These are phyloP conservation scores for Stegana nigrithorax DNA, from an alignment of 2,888 invertebrate genomes.

Conservation along the genomic window DNA sequence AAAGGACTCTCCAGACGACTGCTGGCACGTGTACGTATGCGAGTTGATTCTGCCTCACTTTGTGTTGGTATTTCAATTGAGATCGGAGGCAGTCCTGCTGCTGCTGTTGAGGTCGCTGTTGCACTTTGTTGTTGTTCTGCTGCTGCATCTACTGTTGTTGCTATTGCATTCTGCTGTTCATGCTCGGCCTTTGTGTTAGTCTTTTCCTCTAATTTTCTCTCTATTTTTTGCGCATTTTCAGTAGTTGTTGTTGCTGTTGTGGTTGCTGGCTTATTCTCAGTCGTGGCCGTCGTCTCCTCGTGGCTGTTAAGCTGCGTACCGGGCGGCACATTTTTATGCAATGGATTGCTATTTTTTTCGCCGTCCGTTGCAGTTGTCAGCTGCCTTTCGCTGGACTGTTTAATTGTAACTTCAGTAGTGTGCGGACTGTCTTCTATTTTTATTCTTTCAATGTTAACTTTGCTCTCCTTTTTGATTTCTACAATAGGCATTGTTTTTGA, in stretches of 20 bases:
- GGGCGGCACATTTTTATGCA: neutral
- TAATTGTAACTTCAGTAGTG: neutral
- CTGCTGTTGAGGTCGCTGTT: conserved; percentile 22
- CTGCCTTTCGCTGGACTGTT: too few relatives aligned
- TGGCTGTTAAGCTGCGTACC: too few relatives aligned
- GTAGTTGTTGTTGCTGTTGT: conserved; percentile 4
- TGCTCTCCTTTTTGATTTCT: conserved; percentile 30
- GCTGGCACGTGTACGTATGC: conserved; percentile 76
- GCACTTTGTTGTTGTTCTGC: conserved; percentile 26
- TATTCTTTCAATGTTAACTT: conserved; percentile 38
- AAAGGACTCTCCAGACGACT: conserved; percentile 78
- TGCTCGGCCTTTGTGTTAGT: conserved; percentile 9
- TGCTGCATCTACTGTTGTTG: conserved; percentile 23
- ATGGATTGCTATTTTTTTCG: neutral
- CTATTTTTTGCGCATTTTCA: conserved; percentile 23
- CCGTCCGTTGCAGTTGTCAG: conserved; percentile 32
- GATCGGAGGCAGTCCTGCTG: conserved; percentile 73
- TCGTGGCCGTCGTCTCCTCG: too few relatives aligned
- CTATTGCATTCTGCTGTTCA: neutral
- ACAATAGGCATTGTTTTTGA: neutral
- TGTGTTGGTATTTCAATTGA: conserved; percentile 84
- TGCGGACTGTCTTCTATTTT: conserved; percentile 39
- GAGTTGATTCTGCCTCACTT: conserved; percentile 68
- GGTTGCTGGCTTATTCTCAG: neutral
- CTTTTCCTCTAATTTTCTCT: conserved; percentile 26